Evolutionary conservation across 2,797 vertebrate species (phyloP).

Genomic region (Diplodus puntazzo): DNA sequence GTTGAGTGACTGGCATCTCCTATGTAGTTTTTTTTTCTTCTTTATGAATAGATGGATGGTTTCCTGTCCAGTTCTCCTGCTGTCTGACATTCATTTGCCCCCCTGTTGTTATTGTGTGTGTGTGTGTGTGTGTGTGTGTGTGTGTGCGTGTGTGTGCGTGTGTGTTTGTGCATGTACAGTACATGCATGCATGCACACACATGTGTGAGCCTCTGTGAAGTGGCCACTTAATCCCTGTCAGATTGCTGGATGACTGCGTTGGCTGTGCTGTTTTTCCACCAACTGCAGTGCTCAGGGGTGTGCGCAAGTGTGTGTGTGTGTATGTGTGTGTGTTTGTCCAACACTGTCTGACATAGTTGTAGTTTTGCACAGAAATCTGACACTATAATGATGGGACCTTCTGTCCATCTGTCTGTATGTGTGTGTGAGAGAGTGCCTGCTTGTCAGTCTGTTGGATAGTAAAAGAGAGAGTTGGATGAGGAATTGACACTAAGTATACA

Average conservation of each 20-base stretch:
- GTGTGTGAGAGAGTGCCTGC: conserved; percentile 61
- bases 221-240: conserved; percentile 79
- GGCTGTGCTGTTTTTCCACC: conserved; percentile 75
- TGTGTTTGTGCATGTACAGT: conserved; percentile 38
- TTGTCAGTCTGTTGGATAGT: conserved; percentile 61
- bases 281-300: conserved; percentile 64
- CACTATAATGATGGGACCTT: conserved; percentile 77
- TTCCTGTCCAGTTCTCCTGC: conserved; percentile 67
- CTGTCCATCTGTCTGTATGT: conserved; percentile 74
- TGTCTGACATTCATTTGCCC: conserved; percentile 52
- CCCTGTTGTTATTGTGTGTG: conserved; percentile 29
- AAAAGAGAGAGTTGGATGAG: conserved; percentile 57
- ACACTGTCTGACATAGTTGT: conserved; percentile 72
- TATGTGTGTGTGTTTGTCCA: conserved; percentile 34
- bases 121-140: conserved; percentile 19
- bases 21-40: conserved; percentile 44
- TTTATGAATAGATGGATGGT: conserved; percentile 69
- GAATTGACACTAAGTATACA: conserved; percentile 61
- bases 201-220: conserved; percentile 66
- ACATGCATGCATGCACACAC: conserved; percentile 51
- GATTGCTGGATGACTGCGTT: conserved; percentile 73
- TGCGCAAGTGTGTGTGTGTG: conserved; percentile 40
- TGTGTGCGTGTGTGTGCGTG: conserved; percentile 31
- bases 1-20: conserved; percentile 69
- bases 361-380: conserved; percentile 78